Evolutionary conservation across 2,113 vertebrate species (phyloP).

Genomic region (Melanostigma gelatinosum): DNA sequence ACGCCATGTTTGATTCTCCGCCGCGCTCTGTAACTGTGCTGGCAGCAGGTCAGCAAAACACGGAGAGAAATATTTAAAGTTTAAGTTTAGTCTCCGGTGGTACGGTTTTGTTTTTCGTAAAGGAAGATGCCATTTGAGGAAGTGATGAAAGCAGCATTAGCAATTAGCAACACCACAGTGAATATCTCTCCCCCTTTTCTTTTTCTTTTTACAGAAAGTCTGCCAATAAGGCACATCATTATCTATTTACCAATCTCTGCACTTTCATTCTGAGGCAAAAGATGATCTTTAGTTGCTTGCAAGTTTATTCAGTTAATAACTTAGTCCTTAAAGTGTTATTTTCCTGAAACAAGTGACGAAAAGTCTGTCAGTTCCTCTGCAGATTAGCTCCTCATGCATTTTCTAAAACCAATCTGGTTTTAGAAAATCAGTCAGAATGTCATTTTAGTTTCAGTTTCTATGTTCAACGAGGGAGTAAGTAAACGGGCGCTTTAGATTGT

Average conservation of each 20-base stretch:
- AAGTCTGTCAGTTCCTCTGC: conserved; percentile 8
- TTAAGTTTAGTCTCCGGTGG: conserved; percentile 48
- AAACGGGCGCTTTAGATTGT: not conserved
- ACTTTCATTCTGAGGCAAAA: conserved; percentile 23
- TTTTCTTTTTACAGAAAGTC: conserved; percentile 29
- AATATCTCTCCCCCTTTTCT: not conserved
- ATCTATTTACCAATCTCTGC: conserved; percentile 13
- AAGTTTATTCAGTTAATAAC: not conserved
- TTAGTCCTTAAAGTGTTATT: not conserved
- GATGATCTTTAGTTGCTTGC: conserved; percentile 3
- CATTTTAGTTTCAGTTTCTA: not conserved
- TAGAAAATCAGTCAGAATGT: not conserved
- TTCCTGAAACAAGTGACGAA: not conserved
- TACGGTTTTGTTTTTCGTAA: conserved; percentile 48
- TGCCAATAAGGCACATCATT: not conserved
- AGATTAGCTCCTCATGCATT: conserved; percentile 11
- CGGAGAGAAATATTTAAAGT: conserved; percentile 47
- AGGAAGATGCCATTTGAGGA: conserved; percentile 51
- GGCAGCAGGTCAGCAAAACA: conserved; percentile 66
- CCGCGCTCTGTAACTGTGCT: conserved; percentile 40
- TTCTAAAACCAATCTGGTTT: not conserved
- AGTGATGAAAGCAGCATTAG: conserved; percentile 58
- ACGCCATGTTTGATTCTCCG: conserved; percentile 68
- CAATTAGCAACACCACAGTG: conserved; percentile 54
- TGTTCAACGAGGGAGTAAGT: not conserved